These are phyloP conservation scores for Sycophila sp. DNA, from an alignment of 1,140 invertebrate genomes.

Conservation along the genomic window DNA sequence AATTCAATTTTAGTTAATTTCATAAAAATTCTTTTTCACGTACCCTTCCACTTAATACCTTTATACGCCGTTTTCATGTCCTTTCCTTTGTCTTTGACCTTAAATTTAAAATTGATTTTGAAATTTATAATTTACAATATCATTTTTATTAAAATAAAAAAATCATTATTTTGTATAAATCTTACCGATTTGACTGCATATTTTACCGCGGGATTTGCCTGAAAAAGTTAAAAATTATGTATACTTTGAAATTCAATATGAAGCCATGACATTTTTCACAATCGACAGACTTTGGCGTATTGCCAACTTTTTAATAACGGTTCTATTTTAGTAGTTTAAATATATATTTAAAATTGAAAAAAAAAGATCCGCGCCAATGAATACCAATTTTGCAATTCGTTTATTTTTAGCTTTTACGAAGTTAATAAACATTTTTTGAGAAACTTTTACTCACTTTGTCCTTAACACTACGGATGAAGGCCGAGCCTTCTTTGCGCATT, in stretches of 20 bases:
- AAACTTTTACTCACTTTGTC: slow-evolving; percentile 70
- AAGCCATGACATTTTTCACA: no score
- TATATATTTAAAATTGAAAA: background rate
- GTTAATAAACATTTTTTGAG: background rate
- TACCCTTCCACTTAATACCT: slow-evolving; percentile 76
- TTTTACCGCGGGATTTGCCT: slow-evolving; percentile 85
- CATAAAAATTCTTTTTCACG: slow-evolving; percentile 27
- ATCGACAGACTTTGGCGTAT: no score
- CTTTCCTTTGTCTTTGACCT: slow-evolving; percentile 83
- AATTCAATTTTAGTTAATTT: slow-evolving; percentile 22
- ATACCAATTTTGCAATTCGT: no score
- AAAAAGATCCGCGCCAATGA: no score
- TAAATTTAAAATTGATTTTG: slow-evolving; percentile 8
- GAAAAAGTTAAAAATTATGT: slow-evolving; percentile 24
- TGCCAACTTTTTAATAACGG: no score
- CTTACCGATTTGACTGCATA: slow-evolving; percentile 84
- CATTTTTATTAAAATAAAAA: background rate
- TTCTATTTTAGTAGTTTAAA: no score
- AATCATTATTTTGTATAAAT: slow-evolving; percentile 32
- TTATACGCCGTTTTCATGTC: slow-evolving; percentile 80
- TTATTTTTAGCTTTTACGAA: no score
- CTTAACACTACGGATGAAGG: slow-evolving; percentile 80
- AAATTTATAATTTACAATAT: background rate
- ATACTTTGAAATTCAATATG: background rate
- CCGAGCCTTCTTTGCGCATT: slow-evolving; percentile 74